Percentiles rank a stretch among this genome's conserved stretches.
Conservation (phyloP, 2,797 vertebrate genomes). For the Typhlichthys eigenmanni region DNA sequence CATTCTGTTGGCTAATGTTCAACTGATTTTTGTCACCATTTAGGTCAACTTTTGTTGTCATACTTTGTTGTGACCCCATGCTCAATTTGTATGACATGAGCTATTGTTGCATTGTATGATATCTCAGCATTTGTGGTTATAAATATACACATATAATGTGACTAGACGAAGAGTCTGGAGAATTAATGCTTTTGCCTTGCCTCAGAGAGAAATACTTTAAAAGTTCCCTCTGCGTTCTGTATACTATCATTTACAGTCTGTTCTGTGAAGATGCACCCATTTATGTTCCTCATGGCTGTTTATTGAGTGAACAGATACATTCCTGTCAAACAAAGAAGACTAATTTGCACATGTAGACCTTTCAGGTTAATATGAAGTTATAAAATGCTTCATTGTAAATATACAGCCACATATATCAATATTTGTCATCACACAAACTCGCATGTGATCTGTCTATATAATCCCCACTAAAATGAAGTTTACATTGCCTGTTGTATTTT, state of each 20-base stretch:
- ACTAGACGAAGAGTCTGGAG: slow-evolving; percentile 28
- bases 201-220: slow-evolving; percentile 24
- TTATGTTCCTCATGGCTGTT: slow-evolving; percentile 1
- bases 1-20: slow-evolving; percentile 25
- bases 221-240: slow-evolving; percentile 3
- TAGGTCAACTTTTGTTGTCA: slow-evolving; percentile 33
- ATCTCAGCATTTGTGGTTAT: slow-evolving; percentile 48
- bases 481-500: slow-evolving; percentile 56
- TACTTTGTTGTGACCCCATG: slow-evolving; percentile 10
- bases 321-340: slow-evolving; percentile 42
- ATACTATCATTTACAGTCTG: neutral
- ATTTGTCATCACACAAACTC: slow-evolving; percentile 46
- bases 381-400: slow-evolving; percentile 60
- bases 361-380: slow-evolving; percentile 58
- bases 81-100: slow-evolving; percentile 27
- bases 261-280: slow-evolving; percentile 18
- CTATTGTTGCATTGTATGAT: slow-evolving; percentile 25
- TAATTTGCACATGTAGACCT: slow-evolving; percentile 69
- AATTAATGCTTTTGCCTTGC: slow-evolving; percentile 31
- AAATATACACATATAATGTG: slow-evolving; percentile 35
- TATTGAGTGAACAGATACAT: slow-evolving; percentile 27
- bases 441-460: slow-evolving; percentile 12
- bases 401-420: slow-evolving; percentile 50
- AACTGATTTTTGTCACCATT: slow-evolving; percentile 16
- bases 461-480: slow-evolving; percentile 37